Evolutionary conservation across 2,113 vertebrate genomes (phyloP).

Genomic region (Puma concolor): DNA sequence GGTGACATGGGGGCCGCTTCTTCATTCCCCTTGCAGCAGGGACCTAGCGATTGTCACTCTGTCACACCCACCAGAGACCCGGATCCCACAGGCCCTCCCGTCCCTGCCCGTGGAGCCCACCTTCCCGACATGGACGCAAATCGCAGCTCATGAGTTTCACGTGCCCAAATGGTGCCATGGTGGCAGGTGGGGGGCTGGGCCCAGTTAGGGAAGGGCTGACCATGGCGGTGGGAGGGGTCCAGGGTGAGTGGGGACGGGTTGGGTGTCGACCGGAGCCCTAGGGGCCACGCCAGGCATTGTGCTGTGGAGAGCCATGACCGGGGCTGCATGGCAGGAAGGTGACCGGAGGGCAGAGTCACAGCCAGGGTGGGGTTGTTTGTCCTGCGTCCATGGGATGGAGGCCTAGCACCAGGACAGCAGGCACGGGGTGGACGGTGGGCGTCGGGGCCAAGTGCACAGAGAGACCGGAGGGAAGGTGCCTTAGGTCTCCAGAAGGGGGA

Average conservation of each 20-base stretch:
- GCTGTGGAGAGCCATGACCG: rapidly evolving
- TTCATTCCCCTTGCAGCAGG: not conserved
- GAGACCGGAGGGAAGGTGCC: too few relatives aligned
- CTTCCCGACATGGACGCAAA: rapidly evolving
- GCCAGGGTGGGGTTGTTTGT: not conserved
- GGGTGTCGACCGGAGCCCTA: not conserved
- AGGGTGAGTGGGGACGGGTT: not conserved
- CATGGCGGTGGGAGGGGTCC: not conserved
- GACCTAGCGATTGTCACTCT: not conserved
- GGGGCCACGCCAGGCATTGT: rapidly evolving
- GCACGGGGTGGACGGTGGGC: too few relatives aligned
- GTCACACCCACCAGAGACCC: too few relatives aligned
- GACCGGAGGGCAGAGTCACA: not conserved
- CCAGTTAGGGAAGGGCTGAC: not conserved
- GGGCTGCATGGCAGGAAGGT: rapidly evolving
- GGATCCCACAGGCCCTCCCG: not conserved
- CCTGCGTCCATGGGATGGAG: too few relatives aligned
- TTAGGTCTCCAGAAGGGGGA: not conserved
- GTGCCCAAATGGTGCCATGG: rapidly evolving
- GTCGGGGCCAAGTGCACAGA: rapidly evolving
- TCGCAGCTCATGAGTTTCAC: not conserved
- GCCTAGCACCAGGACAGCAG: not conserved
- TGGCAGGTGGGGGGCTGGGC: not conserved
- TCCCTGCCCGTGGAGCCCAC: not conserved
- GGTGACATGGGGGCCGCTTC: not conserved